Conservation (phyloP, 2,888 invertebrate species). For the Ctenicera cuprea region DNA sequence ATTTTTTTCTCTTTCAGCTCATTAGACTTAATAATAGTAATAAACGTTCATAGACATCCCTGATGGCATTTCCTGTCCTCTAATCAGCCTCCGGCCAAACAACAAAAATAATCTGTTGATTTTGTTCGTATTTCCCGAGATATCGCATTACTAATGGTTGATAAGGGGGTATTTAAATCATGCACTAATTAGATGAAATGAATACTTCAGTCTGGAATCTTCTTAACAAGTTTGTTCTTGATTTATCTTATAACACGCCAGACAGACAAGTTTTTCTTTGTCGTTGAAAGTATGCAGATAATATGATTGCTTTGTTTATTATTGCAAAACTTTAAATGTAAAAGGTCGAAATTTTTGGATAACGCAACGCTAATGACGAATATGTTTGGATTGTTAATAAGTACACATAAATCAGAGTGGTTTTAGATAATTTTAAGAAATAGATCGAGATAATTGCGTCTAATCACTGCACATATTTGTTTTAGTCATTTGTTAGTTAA, state of each 20-base stretch:
- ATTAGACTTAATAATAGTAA: conserved; percentile 1
- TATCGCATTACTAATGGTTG: conserved; percentile 20
- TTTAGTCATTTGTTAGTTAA: too few species aligned
- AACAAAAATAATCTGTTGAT: conserved; percentile 12
- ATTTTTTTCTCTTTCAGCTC: not conserved
- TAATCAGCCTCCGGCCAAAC: conserved; percentile 1
- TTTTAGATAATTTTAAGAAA: too few species aligned
- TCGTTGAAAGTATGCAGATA: too few species aligned
- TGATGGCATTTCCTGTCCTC: conserved; percentile 1
- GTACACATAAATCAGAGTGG: too few species aligned
- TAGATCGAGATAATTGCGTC: too few species aligned
- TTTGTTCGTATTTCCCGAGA: conserved; percentile 13
- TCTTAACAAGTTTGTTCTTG: not conserved
- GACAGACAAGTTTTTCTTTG: too few species aligned
- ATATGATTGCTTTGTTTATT: too few species aligned
- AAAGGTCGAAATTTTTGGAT: too few species aligned
- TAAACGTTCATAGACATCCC: not conserved
- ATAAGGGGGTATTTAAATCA: conserved; percentile 20
- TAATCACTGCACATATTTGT: too few species aligned
- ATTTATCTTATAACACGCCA: not conserved
- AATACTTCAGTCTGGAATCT: not conserved
- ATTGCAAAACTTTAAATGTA: too few species aligned
- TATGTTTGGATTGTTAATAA: too few species aligned
- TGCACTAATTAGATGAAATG: not conserved
- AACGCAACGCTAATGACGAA: too few species aligned